Conservation (phyloP, 2,113 vertebrate species). For the Ancistrus triradiatus region DNA sequence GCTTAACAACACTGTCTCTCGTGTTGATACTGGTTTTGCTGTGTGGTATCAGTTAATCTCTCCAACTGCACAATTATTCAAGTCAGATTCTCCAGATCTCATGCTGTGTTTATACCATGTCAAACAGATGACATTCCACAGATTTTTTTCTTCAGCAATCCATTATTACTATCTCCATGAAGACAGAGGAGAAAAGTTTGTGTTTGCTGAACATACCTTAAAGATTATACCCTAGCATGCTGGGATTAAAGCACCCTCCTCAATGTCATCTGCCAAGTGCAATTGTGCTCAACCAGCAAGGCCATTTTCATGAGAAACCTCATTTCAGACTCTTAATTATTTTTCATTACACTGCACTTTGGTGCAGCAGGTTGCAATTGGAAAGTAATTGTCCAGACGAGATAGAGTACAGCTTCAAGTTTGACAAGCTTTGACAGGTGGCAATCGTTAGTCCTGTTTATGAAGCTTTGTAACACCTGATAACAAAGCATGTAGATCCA, state of each 20-base stretch:
- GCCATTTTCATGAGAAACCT: slow-evolving; percentile 94
- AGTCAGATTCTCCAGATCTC: neutral
- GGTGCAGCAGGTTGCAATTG: slow-evolving; percentile 95
- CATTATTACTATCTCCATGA: slow-evolving; percentile 52
- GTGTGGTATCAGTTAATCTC: neutral
- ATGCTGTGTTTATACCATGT: neutral
- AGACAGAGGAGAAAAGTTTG: slow-evolving; percentile 77
- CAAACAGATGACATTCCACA: neutral
- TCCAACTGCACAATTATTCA: slow-evolving; percentile 2
- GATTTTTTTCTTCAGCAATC: neutral
- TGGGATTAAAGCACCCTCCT: slow-evolving; percentile 87
- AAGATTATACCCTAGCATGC: slow-evolving; percentile 91
- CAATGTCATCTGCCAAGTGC: slow-evolving; percentile 89
- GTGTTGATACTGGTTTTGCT: no score
- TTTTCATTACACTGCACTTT: slow-evolving; percentile 92
- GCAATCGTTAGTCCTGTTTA: slow-evolving; percentile 57
- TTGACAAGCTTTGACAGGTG: slow-evolving; percentile 71
- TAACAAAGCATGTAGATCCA: no score
- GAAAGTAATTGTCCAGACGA: slow-evolving; percentile 94
- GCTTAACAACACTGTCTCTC: no score
- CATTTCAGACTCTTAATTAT: slow-evolving; percentile 99
- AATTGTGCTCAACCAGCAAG: slow-evolving; percentile 93
- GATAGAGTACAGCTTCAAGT: slow-evolving; percentile 86
- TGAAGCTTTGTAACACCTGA: slow-evolving; percentile 87
- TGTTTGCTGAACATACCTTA: slow-evolving; percentile 80